Conservation (phyloP, 1,140 invertebrate genomes). For the Druon quercuslanigerum region DNA sequence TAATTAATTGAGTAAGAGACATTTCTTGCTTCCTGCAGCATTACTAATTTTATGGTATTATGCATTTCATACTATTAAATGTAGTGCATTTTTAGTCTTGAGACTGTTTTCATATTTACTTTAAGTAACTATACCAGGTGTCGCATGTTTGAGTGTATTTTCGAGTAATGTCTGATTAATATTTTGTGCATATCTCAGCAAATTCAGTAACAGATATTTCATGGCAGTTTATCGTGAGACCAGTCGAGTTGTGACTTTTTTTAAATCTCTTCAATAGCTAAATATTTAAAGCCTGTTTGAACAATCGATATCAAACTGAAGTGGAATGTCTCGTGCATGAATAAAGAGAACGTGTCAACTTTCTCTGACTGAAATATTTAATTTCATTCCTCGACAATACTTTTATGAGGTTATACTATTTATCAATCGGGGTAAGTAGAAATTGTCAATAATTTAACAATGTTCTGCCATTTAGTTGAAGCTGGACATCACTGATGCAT, state of each 20-base stretch:
- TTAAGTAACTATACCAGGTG: conserved; percentile 7
- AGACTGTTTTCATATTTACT: not conserved
- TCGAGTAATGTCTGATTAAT: not conserved
- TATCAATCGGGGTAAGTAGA: not conserved
- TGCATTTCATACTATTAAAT: too few relatives aligned
- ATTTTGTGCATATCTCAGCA: not conserved
- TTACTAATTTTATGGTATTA: not conserved
- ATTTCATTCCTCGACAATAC: not conserved
- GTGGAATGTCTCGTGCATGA: too few relatives aligned
- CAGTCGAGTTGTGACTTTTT: too few relatives aligned
- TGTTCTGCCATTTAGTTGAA: not conserved
- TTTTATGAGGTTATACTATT: not conserved
- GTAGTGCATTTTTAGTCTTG: not conserved
- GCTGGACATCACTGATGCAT: not conserved
- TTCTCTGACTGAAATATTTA: not conserved
- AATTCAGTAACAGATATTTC: not conserved
- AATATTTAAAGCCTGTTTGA: too few relatives aligned
- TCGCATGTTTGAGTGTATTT: conserved; percentile 9
- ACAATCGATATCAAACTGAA: too few relatives aligned
- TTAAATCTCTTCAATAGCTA: too few relatives aligned
- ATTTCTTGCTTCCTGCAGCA: not conserved
- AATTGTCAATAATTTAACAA: not conserved
- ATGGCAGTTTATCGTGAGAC: too few relatives aligned
- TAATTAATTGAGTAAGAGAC: not conserved
- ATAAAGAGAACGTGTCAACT: not conserved